These are phyloP conservation scores for Ophthalmolycus amberensis DNA, from an alignment of 2,113 vertebrate genomes.

Conservation along the genomic window DNA sequence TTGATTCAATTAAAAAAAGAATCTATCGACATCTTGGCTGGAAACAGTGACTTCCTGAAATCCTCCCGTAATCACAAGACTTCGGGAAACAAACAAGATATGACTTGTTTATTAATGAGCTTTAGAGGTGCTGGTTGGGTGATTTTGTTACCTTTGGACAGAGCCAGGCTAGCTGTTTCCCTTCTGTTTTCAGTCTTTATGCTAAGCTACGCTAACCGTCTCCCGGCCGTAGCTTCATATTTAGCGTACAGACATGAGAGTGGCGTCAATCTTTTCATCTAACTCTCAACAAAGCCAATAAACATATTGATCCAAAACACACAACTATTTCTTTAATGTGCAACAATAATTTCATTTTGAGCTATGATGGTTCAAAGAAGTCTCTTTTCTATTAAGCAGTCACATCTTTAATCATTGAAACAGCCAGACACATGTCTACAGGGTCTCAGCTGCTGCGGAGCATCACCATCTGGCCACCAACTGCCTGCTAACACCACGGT, in stretches of 20 bases:
- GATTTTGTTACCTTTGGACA: not conserved
- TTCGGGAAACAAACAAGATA: too few relatives aligned
- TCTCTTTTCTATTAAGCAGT: not conserved
- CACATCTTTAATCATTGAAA: not conserved
- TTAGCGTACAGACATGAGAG: not conserved
- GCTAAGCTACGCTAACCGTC: not conserved
- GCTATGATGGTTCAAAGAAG: not conserved
- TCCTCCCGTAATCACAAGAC: too few relatives aligned
- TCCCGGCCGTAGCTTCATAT: not conserved
- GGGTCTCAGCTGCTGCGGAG: not conserved
- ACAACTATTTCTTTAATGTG: not conserved
- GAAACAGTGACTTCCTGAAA: too few relatives aligned
- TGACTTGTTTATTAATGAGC: too few relatives aligned
- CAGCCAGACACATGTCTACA: not conserved
- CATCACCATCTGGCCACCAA: constrained; percentile 26
- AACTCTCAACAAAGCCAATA: not conserved
- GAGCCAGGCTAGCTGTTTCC: not conserved
- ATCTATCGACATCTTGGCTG: too few relatives aligned
- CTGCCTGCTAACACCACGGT: constrained; percentile 1
- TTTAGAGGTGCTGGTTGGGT: not conserved
- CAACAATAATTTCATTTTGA: not conserved
- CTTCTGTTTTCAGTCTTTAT: not conserved
- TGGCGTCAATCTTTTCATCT: not conserved
- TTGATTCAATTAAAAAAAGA: too few relatives aligned
- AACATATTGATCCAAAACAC: not conserved